These are phyloP conservation scores for Meteorus colon DNA, from an alignment of 2,888 invertebrate species.

Conservation along the genomic window DNA sequence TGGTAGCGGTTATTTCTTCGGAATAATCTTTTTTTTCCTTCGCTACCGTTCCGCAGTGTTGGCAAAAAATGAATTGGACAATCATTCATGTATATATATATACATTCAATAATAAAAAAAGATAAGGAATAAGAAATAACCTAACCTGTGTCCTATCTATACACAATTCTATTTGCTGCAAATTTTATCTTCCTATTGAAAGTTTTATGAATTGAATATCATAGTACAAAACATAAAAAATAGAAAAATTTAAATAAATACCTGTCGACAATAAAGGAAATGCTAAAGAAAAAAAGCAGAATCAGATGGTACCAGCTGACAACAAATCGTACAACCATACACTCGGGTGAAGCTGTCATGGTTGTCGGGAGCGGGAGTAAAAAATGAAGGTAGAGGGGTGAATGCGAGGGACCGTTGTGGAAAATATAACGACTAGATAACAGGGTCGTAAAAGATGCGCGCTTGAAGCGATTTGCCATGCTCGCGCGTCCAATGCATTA, in stretches of 20 bases:
- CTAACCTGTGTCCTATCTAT: no score
- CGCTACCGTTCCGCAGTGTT: slow-evolving; percentile 2
- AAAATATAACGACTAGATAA: slow-evolving; percentile 45
- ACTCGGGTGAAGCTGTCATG: slow-evolving; percentile 38
- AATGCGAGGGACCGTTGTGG: background rate
- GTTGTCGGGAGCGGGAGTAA: slow-evolving; percentile 22
- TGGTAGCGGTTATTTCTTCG: background rate
- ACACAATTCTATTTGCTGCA: background rate
- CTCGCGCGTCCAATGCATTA: slow-evolving; percentile 40
- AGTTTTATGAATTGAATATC: background rate
- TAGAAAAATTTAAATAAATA: slow-evolving; percentile 2
- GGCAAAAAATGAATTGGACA: slow-evolving; percentile 30
- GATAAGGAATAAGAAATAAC: background rate
- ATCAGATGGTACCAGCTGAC: slow-evolving; percentile 37
- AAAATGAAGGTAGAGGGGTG: background rate
- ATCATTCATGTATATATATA: slow-evolving; percentile 10
- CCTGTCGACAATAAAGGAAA: slow-evolving; percentile 1
- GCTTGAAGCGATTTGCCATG: slow-evolving; percentile 39
- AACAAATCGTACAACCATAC: slow-evolving; percentile 40
- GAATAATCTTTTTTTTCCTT: slow-evolving; percentile 12
- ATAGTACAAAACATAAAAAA: background rate
- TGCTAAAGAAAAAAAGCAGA: slow-evolving; percentile 25
- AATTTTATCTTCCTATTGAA: background rate
- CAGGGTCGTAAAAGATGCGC: slow-evolving; percentile 44
- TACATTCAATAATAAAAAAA: background rate